Percentiles rank a stretch among this genome's conserved stretches.
Evolutionary conservation across 2,113 vertebrate genomes (phyloP).

Genomic region (Lamprologus ornatipinnis): DNA sequence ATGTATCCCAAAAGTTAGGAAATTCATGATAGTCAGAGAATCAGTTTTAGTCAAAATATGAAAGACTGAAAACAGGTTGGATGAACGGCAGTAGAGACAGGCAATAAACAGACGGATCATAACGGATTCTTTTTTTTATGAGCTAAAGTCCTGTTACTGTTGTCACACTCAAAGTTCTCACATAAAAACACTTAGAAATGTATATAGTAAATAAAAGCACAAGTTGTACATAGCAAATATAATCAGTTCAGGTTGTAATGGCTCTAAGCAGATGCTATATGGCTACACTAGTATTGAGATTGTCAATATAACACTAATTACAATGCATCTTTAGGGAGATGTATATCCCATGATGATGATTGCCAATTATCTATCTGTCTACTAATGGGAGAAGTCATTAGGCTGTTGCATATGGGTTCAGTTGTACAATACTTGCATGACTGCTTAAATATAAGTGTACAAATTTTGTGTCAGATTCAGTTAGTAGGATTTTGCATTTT

Average conservation of each 20-base stretch:
- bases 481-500: background rate
- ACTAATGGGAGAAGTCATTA: background rate
- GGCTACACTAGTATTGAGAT: background rate
- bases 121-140: background rate
- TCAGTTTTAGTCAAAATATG: background rate
- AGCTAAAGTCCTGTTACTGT: background rate
- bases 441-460: background rate
- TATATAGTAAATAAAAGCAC: background rate
- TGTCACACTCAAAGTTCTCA: background rate
- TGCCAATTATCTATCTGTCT: background rate
- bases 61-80: background rate
- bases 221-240: background rate
- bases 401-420: background rate
- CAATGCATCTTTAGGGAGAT: background rate
- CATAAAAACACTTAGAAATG: background rate
- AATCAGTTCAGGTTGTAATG: background rate
- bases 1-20: background rate
- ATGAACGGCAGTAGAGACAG: background rate
- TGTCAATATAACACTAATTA: background rate
- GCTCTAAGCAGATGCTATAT: background rate
- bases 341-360: background rate
- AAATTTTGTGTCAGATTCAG: background rate
- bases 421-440: background rate
- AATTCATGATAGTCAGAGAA: background rate
- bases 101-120: background rate